Percentiles rank a stretch among this genome's conserved stretches.
These are phyloP conservation scores for Habropoda laboriosa DNA, from an alignment of 1,140 invertebrate species.

Conservation along the genomic window DNA sequence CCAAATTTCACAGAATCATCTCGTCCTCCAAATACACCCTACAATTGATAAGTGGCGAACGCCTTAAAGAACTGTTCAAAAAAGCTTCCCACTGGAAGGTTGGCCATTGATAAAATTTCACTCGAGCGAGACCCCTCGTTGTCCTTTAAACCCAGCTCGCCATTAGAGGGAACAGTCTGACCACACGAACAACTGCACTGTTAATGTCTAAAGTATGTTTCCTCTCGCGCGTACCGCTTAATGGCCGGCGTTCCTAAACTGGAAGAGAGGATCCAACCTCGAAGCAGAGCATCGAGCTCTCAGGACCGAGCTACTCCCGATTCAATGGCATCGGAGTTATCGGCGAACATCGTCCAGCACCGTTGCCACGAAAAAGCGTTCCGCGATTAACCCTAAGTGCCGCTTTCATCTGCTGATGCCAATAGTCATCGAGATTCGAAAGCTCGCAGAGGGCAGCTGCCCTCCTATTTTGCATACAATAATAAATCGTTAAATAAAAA, in stretches of 20 bases:
- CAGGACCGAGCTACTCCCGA: background rate
- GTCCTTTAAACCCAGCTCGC: constrained; percentile 24
- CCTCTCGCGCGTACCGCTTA: constrained; percentile 56
- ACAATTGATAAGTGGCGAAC: constrained; percentile 67
- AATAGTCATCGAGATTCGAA: constrained; percentile 1
- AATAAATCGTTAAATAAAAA: too few relatives aligned
- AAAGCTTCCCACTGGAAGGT: constrained; percentile 27
- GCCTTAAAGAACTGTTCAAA: constrained; percentile 9
- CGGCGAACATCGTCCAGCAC: constrained; percentile 40
- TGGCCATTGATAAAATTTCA: constrained; percentile 50
- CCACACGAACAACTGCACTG: constrained; percentile 48
- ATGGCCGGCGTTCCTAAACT: constrained; percentile 59
- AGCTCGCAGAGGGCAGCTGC: too few relatives aligned
- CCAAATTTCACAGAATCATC: constrained; percentile 68
- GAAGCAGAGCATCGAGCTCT: constrained; percentile 25
- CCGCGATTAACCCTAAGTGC: constrained; percentile 58
- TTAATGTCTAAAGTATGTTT: constrained; percentile 69
- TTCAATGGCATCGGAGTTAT: constrained; percentile 50
- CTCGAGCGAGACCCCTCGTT: constrained; percentile 38
- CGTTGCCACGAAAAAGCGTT: constrained; percentile 62
- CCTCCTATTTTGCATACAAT: background rate
- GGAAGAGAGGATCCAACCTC: constrained; percentile 31
- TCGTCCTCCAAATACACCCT: constrained; percentile 69
- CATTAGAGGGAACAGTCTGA: constrained; percentile 45
- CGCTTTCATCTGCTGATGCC: constrained; percentile 27